phyloP scores from a whole-genome alignment of 2,888 invertebrate species.

The Syrphus vitripennis region DNA sequence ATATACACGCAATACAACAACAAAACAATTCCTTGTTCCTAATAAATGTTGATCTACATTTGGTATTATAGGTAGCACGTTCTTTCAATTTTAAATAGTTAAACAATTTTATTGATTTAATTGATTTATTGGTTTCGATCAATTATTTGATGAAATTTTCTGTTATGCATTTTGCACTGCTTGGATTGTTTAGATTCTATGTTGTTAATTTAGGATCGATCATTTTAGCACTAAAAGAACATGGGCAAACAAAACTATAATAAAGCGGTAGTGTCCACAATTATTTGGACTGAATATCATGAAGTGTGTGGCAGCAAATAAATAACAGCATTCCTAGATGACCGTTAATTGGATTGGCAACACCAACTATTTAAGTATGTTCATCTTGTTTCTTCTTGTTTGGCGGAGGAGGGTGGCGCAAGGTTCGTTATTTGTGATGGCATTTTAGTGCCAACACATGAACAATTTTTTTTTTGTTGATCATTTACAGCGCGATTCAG shows the following conservation, averaged over 20 bases:
- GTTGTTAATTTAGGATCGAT: neutral
- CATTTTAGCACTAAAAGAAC: slow-evolving; percentile 43
- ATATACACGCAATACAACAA: neutral
- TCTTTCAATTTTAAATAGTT: neutral
- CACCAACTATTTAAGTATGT: slow-evolving; percentile 6
- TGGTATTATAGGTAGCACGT: neutral
- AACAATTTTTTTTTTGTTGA: neutral
- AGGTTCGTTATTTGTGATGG: slow-evolving; percentile 19
- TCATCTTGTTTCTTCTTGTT: too few relatives aligned
- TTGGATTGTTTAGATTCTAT: neutral
- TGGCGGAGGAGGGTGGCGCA: neutral
- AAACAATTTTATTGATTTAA: neutral
- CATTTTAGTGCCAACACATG: neutral
- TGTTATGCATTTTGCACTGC: slow-evolving; percentile 7
- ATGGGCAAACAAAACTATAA: slow-evolving; percentile 10
- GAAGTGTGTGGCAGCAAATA: neutral
- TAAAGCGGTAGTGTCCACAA: neutral
- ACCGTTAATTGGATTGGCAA: slow-evolving; percentile 61
- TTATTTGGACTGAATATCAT: slow-evolving; percentile 6
- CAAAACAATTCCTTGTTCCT: neutral
- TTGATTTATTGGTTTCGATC: neutral
- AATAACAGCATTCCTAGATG: slow-evolving; percentile 63
- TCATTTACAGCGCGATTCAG: neutral
- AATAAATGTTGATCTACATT: neutral
- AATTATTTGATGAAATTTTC: slow-evolving; percentile 14